Percentiles rank a stretch among this genome's conserved stretches.
phyloP scores from a whole-genome alignment of 2,888 invertebrate species.

The Cancer borealis region DNA sequence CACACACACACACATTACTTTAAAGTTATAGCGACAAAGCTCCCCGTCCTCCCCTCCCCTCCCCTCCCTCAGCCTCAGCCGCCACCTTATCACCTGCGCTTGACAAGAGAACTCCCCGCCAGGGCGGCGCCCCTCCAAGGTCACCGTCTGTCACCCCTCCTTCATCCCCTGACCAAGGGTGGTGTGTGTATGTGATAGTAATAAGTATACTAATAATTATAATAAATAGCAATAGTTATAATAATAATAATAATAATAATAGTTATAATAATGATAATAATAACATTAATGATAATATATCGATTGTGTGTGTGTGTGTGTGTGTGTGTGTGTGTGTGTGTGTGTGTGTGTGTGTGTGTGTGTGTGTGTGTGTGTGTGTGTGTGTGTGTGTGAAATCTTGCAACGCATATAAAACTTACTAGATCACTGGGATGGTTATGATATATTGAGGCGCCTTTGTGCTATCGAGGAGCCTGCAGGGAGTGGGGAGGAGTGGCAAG shows the following conservation, averaged over 20 bases:
- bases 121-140: background rate
- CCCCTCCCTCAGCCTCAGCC: background rate
- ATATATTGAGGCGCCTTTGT: background rate
- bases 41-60: background rate
- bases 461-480: background rate
- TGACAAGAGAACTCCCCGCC: background rate
- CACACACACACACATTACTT: background rate
- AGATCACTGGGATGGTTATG: background rate
- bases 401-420: background rate
- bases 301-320: too few relatives aligned
- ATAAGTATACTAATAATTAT: background rate
- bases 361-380: background rate
- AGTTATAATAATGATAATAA: background rate
- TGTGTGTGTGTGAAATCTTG: background rate
- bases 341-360: conserved; percentile 3
- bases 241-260: background rate
- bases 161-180: background rate
- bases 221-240: background rate
- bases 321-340: background rate
- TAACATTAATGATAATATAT: background rate
- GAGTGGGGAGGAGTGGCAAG: background rate
- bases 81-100: background rate
- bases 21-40: too few relatives aligned
- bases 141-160: background rate
- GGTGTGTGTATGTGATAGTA: background rate